Evolutionary conservation across 2,888 invertebrate species (phyloP), one percentile per base, ranked within the genome.

Genomic region (Amphipyra tragopoginis): DNA sequence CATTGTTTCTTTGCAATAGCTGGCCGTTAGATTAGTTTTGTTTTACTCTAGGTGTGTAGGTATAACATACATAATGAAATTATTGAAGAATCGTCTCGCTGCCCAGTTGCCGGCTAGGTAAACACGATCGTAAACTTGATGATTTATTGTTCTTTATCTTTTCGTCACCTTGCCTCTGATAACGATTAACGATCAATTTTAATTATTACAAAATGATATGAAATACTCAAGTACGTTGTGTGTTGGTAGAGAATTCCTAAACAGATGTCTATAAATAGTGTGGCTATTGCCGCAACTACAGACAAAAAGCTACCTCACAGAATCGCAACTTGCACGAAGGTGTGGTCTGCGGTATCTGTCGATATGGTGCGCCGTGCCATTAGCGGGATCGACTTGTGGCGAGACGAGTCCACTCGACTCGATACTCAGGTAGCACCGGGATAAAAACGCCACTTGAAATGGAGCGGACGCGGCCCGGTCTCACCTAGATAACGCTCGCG

Each of bases 371-470:
- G 81, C 82, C 78, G 75, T 80, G 82, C 85, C 83, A 89, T 89
- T 89, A 90, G 85, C 80, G 84, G 86, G 82, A 82, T 84, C 84
- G 81, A 73, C 79, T 87, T 82, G 85, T 81, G 84, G 75, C 81
- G 69, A 80, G 79, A 65, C 80, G 77, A 80, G 79, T 79, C 82
- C 81, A 80, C 84, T 80, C 84, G 76, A 75, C 77, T 73, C 79
- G 78, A 52, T 72, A 69, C 85, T 86, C 93, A 93, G 93, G 93
- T 93, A 93, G 91, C 84, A 86, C 84, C 88, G 91, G 93, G 91
- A 93, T 93, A 92, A 93, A 94, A 93, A 93, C 91, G 84, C 88
- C 90, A 91, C 93, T 93, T 86, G 87, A 93, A 91, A 91, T 88
- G 92, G 90, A 92, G 76, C 92, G 90, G 87, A 87, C 92, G 86